Percentiles rank a stretch among this genome's conserved stretches.
phyloP scores from a whole-genome alignment of 2,888 invertebrate species.

The Desoria tigrina region DNA sequence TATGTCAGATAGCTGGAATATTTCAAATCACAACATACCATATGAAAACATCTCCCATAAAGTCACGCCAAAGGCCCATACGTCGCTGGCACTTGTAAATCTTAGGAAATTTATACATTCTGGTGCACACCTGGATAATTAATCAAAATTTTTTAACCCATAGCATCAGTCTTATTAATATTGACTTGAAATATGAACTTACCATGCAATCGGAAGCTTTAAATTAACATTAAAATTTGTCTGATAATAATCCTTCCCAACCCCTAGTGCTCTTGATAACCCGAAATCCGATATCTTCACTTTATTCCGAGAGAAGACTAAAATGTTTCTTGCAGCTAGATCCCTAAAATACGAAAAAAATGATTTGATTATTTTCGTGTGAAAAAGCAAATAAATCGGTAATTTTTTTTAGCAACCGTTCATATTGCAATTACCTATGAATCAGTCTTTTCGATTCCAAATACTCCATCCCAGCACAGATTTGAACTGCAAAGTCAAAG shows the following conservation, averaged over 20 bases:
- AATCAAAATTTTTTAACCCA: too few species aligned
- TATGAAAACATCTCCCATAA: slow-evolving; percentile 99
- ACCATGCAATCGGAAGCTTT: slow-evolving; percentile 97
- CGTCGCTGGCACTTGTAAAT: slow-evolving; percentile 95
- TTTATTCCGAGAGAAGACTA: slow-evolving; percentile 93
- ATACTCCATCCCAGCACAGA: slow-evolving; percentile 97
- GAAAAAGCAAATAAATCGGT: background rate
- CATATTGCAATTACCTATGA: slow-evolving; percentile 76
- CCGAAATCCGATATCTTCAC: slow-evolving; percentile 99
- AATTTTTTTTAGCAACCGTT: too few species aligned
- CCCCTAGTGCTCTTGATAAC: slow-evolving; percentile 88
- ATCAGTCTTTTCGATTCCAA: slow-evolving; percentile 93
- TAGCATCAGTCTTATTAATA: too few species aligned
- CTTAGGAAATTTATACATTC: slow-evolving; percentile 94
- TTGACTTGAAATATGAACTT: slow-evolving; percentile 55
- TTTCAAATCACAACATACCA: slow-evolving; percentile 60
- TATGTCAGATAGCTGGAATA: too few species aligned
- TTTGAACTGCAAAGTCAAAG: slow-evolving; percentile 93
- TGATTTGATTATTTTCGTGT: slow-evolving; percentile 13
- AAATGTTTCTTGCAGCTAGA: slow-evolving; percentile 93
- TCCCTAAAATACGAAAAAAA: slow-evolving; percentile 66
- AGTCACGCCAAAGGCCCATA: slow-evolving; percentile 89
- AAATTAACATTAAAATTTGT: slow-evolving; percentile 96
- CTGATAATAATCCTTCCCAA: slow-evolving; percentile 98
- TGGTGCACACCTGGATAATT: slow-evolving; percentile 78